phyloP scores from a whole-genome alignment of 2,113 vertebrate species.

The Melierax canorus region DNA sequence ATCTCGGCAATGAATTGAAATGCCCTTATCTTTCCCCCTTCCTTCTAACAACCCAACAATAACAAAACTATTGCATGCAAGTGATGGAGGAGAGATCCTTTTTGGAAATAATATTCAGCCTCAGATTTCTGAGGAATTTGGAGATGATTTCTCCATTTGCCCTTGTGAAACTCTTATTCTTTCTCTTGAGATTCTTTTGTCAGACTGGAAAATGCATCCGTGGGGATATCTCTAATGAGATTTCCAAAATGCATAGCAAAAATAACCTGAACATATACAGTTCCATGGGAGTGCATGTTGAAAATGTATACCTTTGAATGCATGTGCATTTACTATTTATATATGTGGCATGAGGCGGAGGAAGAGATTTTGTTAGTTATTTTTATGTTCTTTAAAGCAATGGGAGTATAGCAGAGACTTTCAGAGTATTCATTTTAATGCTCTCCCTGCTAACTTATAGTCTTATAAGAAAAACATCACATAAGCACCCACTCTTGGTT shows the following conservation, averaged over 20 bases:
- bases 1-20: not conserved
- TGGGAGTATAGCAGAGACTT: not conserved
- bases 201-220: not conserved
- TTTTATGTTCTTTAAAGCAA: conserved; percentile 18
- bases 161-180: not conserved
- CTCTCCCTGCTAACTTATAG: not conserved
- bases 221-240: not conserved
- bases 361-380: conserved; percentile 2
- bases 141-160: not conserved
- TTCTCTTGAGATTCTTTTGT: not conserved
- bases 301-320: conserved; percentile 17
- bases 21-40: conserved; percentile 5
- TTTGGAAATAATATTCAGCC: conserved; percentile 23
- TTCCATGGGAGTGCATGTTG: not conserved
- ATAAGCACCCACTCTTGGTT: not conserved
- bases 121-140: conserved; percentile 11
- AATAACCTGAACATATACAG: conserved; percentile 1
- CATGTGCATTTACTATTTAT: conserved; percentile 27
- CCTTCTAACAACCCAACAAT: conserved; percentile 11
- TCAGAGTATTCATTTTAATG: not conserved
- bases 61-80: conserved; percentile 10
- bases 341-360: not conserved
- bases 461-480: not conserved
- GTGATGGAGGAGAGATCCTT: conserved; percentile 3
- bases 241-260: not conserved